These are phyloP conservation scores for Copidosoma floridanum DNA, from an alignment of 1,140 invertebrate species.

Conservation along the genomic window DNA sequence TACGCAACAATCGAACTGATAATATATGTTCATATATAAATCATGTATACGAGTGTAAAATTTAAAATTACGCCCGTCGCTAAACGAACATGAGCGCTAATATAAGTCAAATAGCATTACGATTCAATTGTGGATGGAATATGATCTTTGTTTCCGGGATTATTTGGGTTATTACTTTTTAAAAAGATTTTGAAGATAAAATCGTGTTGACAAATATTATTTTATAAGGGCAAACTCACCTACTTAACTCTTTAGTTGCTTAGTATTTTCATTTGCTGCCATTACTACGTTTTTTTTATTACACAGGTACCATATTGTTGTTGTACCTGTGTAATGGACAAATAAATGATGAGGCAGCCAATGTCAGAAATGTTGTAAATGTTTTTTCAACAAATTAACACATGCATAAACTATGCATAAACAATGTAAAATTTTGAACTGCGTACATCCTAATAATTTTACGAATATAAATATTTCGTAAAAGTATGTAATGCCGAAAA, in stretches of 20 bases:
- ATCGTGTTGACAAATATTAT: too few species aligned
- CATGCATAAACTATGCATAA: not conserved
- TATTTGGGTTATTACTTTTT: slow-evolving; percentile 12
- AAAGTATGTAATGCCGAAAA: not conserved
- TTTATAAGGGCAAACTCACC: not conserved
- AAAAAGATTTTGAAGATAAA: not conserved
- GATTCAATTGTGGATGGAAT: not conserved
- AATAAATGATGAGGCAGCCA: too few species aligned
- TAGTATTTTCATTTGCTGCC: slow-evolving; percentile 1
- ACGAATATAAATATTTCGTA: too few species aligned
- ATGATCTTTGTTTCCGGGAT: not conserved
- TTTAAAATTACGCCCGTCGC: too few species aligned
- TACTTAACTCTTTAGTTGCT: slow-evolving; percentile 3
- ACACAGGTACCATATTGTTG: not conserved
- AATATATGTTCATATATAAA: too few species aligned
- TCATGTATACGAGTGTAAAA: too few species aligned
- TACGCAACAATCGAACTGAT: slow-evolving; percentile 8
- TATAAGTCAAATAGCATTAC: not conserved
- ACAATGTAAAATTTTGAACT: too few species aligned
- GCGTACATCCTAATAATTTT: too few species aligned
- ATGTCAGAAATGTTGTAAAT: slow-evolving; percentile 1
- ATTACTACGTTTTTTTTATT: slow-evolving; percentile 15
- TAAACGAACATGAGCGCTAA: too few species aligned
- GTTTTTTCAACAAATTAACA: not conserved
- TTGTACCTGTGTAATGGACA: too few species aligned